Percentiles rank a stretch among this genome's conserved stretches.
These are phyloP conservation scores for Rissa tridactyla DNA, from an alignment of 2,113 vertebrate genomes.

Conservation along the genomic window DNA sequence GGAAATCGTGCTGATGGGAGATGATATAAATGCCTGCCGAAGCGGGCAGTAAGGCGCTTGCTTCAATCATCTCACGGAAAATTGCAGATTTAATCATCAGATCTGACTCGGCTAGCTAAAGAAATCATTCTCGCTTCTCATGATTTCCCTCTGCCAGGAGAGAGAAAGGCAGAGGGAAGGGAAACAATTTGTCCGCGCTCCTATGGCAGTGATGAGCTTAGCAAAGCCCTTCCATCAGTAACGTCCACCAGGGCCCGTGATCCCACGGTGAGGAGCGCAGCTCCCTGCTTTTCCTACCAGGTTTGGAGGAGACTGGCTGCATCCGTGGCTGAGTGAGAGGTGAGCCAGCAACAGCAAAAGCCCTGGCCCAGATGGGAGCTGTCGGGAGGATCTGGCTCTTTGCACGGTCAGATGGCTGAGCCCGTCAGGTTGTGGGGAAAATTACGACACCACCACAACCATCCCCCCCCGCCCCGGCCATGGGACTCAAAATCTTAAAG, in stretches of 20 bases:
- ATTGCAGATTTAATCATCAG: constrained; percentile 28
- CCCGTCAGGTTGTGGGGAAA: neutral
- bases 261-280: neutral
- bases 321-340: fast-evolving
- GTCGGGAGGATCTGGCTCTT: neutral
- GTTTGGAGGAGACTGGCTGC: neutral
- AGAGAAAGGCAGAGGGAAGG: neutral
- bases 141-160: neutral
- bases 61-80: neutral
- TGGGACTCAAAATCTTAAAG: neutral
- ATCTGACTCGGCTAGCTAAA: constrained; percentile 10
- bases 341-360: neutral
- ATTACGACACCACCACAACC: neutral
- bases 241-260: neutral
- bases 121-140: neutral
- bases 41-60: neutral
- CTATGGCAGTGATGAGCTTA: neutral
- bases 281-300: neutral
- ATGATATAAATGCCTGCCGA: neutral
- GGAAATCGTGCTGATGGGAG: constrained; percentile 9
- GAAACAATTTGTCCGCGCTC: neutral
- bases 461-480: no score
- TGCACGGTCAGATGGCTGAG: fast-evolving
- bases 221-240: neutral
- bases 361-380: neutral